Evolutionary conservation across 2,888 invertebrate species (phyloP), one percentile per base, ranked within the genome.

Genomic region (Malacosoma neustria): DNA sequence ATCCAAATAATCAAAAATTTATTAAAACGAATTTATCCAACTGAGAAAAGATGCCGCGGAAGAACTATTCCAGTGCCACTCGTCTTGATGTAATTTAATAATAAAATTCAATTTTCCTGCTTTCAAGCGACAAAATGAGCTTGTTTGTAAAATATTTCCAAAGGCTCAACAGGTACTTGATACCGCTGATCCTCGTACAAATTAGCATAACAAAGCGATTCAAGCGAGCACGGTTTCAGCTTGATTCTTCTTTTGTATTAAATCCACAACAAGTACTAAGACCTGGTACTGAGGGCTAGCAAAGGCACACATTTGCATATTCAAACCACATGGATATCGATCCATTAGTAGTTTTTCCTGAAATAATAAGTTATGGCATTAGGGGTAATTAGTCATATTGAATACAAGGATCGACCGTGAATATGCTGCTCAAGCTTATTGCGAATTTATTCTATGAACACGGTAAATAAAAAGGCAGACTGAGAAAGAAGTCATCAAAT

Each of bases 181-280:
- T 45, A 42, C 30, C 45, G 45, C 45, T 54, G 56, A 63, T 58
- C 59, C 41, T 48, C 54, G 56, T 57, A 55, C 61, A 54, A 59
- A 66, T 67, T 67, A 64, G 51, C 67, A 67, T 67, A 49, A 62
- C 62, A 67, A 65, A 67, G 62, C 50, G 38, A 29, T 51, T 42
- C 41, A 48, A 52, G 51, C 42, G 35, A 38, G 40, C 42, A 48
- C 51, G 48, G 33, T 42, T 40, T 46, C 44, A 40, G 43, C 43
- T 43, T 37, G 31, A 45, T 39, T 46, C 40, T 36, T 37, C 37
- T 49, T 38, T 44, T 39, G 40, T 42, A 43, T 44, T 38, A 42
- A 22, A 22, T 22, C 22, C 22, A 22, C 22, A 22, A 22, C 22
- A 39, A 48, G 43, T 49, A 49, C 51, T 49, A 40, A 36, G 33